Conservation (phyloP, 1,140 invertebrate genomes). For the Aporrectodea caliginosa region DNA sequence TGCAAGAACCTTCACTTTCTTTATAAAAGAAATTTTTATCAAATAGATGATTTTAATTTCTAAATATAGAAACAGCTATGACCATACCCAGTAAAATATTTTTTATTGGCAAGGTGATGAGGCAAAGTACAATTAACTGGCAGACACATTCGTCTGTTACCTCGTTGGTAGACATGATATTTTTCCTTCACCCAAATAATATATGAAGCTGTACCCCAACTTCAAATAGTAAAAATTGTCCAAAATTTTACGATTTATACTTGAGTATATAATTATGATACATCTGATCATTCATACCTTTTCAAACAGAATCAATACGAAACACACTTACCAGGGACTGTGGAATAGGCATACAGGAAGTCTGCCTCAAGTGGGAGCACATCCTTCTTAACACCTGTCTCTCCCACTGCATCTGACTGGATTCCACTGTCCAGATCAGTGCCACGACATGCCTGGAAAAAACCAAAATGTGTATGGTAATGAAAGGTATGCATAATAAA, state of each 20-base stretch:
- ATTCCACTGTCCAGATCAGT: slow-evolving; percentile 47
- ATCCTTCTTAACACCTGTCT: slow-evolving; percentile 39
- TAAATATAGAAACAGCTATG: no score
- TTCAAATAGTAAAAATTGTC: not conserved
- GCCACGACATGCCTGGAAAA: slow-evolving; percentile 52
- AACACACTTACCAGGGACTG: slow-evolving; percentile 70
- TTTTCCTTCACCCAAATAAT: not conserved
- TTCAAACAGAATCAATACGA: not conserved
- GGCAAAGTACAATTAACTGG: no score
- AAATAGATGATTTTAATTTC: no score
- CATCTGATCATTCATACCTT: no score
- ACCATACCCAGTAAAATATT: no score
- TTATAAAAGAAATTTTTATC: no score
- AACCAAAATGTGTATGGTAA: not conserved
- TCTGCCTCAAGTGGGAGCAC: slow-evolving; percentile 85
- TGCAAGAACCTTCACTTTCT: no score
- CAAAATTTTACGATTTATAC: not conserved
- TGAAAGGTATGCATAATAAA: not conserved
- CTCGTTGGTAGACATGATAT: not conserved
- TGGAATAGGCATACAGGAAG: slow-evolving; percentile 89
- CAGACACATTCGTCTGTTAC: not conserved
- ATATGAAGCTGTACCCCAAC: no score
- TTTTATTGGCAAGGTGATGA: no score
- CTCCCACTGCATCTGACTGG: slow-evolving; percentile 39
- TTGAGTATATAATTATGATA: no score